Evolutionary conservation across 2,113 vertebrate genomes (phyloP).

Genomic region (Solea solea): DNA sequence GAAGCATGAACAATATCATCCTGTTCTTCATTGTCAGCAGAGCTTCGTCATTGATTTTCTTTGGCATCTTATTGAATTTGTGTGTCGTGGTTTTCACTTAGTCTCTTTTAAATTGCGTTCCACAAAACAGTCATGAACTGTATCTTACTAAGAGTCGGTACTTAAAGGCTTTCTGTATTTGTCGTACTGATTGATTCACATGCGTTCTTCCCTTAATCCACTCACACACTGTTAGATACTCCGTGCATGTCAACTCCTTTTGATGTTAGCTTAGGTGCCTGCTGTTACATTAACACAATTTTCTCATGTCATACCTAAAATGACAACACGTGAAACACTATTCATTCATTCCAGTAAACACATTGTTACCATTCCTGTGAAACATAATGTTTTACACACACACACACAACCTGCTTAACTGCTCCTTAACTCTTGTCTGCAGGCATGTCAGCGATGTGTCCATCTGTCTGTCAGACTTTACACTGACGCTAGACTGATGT

Average conservation of each 20-base stretch:
- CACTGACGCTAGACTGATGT: constrained; percentile 24
- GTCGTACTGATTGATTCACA: constrained; percentile 29
- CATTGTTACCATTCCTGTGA: too few relatives aligned
- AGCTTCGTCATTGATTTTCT: constrained; percentile 40
- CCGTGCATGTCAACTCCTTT: neutral
- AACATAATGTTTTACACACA: neutral
- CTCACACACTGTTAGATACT: constrained; percentile 17
- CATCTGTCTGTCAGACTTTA: constrained; percentile 70
- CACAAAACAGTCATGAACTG: constrained; percentile 28
- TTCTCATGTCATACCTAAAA: neutral
- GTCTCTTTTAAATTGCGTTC: constrained; percentile 30
- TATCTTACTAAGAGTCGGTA: constrained; percentile 18
- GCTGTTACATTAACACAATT: neutral
- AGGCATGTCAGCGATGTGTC: constrained; percentile 63
- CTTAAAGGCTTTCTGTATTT: constrained; percentile 23
- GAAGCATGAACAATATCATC: neutral
- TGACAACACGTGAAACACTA: neutral
- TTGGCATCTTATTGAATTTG: constrained; percentile 22
- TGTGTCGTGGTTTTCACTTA: constrained; percentile 23
- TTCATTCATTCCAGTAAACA: neutral
- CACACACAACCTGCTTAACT: constrained; percentile 1
- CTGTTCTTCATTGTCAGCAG: constrained; percentile 10
- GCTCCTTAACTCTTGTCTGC: constrained; percentile 48
- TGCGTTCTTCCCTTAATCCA: constrained; percentile 3
- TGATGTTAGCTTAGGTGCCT: neutral